phyloP scores from a whole-genome alignment of 2,113 vertebrate species.

The Colius striatus region DNA sequence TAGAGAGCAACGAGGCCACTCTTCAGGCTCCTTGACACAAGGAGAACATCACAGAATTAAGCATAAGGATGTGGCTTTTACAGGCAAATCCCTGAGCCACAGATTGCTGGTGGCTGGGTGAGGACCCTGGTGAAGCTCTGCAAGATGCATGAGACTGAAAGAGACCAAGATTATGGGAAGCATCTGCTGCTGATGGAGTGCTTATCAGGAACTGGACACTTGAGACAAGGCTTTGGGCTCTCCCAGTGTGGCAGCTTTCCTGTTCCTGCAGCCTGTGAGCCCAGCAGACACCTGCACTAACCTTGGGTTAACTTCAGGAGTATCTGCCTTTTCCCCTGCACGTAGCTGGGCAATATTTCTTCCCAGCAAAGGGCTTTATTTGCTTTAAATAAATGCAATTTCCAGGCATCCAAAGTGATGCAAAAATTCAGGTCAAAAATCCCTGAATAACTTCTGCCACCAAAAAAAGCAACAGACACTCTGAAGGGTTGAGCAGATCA shows the following conservation, averaged over 20 bases:
- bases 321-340: neutral
- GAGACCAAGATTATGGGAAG: neutral
- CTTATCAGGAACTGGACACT: neutral
- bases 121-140: neutral
- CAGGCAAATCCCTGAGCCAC: neutral
- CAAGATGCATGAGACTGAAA: neutral
- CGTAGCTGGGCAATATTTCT: neutral
- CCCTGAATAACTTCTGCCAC: neutral
- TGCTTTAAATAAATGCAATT: neutral
- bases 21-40: neutral
- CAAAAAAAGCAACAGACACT: conserved; percentile 2
- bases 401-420: neutral
- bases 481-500: conserved; percentile 14
- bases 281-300: neutral
- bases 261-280: neutral
- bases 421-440: conserved; percentile 29
- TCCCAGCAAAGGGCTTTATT: neutral
- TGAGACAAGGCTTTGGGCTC: neutral
- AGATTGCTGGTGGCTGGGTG: neutral
- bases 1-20: neutral
- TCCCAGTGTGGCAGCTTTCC: neutral
- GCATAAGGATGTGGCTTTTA: neutral
- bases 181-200: neutral
- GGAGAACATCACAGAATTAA: neutral
- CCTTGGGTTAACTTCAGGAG: neutral